These are phyloP conservation scores for Chlorops oryzae DNA, from an alignment of 1,140 invertebrate genomes.

Conservation along the genomic window DNA sequence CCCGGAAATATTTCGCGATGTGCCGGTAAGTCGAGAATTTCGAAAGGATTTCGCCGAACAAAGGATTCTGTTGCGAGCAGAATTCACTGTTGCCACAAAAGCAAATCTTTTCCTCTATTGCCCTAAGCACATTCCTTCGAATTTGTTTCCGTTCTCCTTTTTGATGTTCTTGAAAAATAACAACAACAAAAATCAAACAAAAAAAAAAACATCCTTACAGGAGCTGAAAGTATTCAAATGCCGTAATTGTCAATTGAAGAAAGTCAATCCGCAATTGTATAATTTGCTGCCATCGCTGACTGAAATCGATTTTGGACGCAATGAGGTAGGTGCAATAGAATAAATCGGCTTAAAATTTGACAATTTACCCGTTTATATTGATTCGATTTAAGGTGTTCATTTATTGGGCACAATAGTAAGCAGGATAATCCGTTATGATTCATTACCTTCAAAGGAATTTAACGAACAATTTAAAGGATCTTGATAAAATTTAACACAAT, in stretches of 20 bases:
- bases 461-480: too few species aligned
- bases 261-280: slow-evolving; percentile 71
- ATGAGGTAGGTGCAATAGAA: slow-evolving; percentile 54
- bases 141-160: neutral
- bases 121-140: neutral
- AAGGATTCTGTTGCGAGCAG: too few species aligned
- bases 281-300: slow-evolving; percentile 62
- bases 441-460: too few species aligned
- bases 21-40: slow-evolving; percentile 55
- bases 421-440: too few species aligned
- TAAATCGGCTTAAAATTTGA: too few species aligned
- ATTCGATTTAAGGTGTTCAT: too few species aligned
- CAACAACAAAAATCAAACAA: neutral
- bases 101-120: neutral
- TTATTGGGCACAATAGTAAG: too few species aligned
- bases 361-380: too few species aligned
- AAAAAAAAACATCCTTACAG: slow-evolving; percentile 42
- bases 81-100: too few species aligned
- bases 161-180: neutral
- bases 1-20: slow-evolving; percentile 71
- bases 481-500: too few species aligned
- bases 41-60: too few species aligned
- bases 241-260: slow-evolving; percentile 60
- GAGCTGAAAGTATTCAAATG: slow-evolving; percentile 63
- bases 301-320: slow-evolving; percentile 68